Base-by-base conservation (phyloP, 2,113 vertebrate genomes). In the Lampris megalopsis region DNA sequence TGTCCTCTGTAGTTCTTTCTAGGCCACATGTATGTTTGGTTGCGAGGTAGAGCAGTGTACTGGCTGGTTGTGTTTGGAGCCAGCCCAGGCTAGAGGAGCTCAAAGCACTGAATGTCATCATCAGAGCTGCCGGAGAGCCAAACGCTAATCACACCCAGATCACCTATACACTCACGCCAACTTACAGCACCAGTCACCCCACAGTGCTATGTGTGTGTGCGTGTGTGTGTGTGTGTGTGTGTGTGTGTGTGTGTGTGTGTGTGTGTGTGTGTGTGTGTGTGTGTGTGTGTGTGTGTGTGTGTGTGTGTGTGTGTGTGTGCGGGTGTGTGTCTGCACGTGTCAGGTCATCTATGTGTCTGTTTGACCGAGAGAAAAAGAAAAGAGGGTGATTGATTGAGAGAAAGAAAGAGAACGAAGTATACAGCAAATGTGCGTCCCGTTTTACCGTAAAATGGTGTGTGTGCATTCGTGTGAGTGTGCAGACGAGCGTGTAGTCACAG, bases 101-200 rank as follows among this genome's bases (percentile, higher is more conserved):
- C 87, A 91, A 92, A 92, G 92, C 87, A 70, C 91, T 93, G 93
- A 92, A 94, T 94, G 93, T 94, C 93, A 95, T 94, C 93, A 94
- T 93, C 91, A 91, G 87, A 86, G 89, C 91, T 93, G 92, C 93
- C 84, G 80, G 86, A 85, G 85, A 87, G 94, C 94, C 94, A 95
- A 93, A 88, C 92, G 78, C 88, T 95, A 95, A 95, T 95, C 93
- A 94, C 94, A 94, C 93, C 93, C 94, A 95, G 94, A 95, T 94
- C 93, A 95, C 93, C 94, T 94, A 86, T 79, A 81, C 71, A 85
- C 90, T 88, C 90, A 91, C 91, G 94, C 94, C 93, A 95, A 94
- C 90, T 91, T 92, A 93, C 86, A 87, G 91, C 92, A 91, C 91
- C 88, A 93, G 90, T 92, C 88, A 87, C 78, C 81, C 80, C 63